A percentile compares a stretch with the other conserved stretches of the same genome.
phyloP scores from a whole-genome alignment of 2,888 invertebrate genomes.

The Drosophila neutralis region DNA sequence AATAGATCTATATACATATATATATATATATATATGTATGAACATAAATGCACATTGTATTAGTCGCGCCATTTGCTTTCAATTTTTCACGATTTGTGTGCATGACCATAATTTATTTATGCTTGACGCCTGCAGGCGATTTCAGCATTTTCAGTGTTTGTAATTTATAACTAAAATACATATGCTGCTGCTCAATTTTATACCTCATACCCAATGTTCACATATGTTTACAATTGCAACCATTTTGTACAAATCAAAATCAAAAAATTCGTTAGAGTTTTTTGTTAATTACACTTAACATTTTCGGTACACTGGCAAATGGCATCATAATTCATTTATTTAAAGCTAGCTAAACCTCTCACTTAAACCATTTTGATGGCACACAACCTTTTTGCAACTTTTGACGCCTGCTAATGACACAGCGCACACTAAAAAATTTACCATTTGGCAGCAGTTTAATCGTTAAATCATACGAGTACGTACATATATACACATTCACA shows the following conservation, averaged over 20 bases:
- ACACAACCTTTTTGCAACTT: conserved; percentile 22
- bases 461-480: conserved; percentile 25
- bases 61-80: conserved; percentile 39
- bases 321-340: conserved; percentile 33
- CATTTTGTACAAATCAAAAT: conserved; percentile 21
- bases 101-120: conserved; percentile 51
- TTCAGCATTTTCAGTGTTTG: conserved; percentile 9
- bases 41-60: conserved; percentile 5
- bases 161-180: conserved; percentile 31
- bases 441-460: conserved; percentile 46
- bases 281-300: conserved; percentile 2
- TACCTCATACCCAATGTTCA: conserved; percentile 15
- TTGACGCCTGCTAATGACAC: conserved; percentile 33
- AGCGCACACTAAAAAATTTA: conserved; percentile 29
- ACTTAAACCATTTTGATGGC: conserved; percentile 27
- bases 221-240: conserved; percentile 14
- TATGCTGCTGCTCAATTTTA: conserved; percentile 28
- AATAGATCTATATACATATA: not conserved
- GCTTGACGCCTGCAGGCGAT: conserved; percentile 17
- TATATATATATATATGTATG: not conserved
- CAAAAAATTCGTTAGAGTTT: conserved; percentile 1
- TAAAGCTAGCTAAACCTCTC: conserved; percentile 30
- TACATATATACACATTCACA: conserved; percentile 9
- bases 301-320: not conserved
- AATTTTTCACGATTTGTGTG: conserved; percentile 35